Percentiles rank a stretch among this genome's conserved stretches.
phyloP scores from a whole-genome alignment of 2,888 invertebrate species.

The Sminthurides aquaticus region DNA sequence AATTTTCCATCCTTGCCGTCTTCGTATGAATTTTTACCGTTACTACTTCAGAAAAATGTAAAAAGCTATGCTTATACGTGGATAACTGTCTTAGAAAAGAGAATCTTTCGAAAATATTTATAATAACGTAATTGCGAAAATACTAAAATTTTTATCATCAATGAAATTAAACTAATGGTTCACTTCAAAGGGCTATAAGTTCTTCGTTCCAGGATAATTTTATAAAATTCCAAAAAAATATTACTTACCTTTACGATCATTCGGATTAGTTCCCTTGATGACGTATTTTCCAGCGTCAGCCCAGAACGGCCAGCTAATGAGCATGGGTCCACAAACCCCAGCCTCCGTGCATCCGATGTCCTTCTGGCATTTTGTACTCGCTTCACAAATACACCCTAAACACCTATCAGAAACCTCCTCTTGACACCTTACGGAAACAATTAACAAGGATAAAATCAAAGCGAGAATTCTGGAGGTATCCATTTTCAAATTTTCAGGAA shows the following conservation, averaged over 20 bases:
- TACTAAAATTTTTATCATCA: too few species aligned
- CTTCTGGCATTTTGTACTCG: slow-evolving; percentile 44
- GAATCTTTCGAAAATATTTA: too few species aligned
- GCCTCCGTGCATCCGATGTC: slow-evolving; percentile 35
- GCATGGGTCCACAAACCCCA: slow-evolving; percentile 45
- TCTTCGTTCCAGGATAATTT: too few species aligned
- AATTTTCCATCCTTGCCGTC: too few species aligned
- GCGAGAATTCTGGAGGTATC: neutral
- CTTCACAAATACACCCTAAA: slow-evolving; percentile 55
- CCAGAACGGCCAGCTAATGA: slow-evolving; percentile 47
- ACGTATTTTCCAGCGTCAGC: slow-evolving; percentile 44
- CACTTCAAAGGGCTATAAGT: too few species aligned
- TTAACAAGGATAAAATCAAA: neutral
- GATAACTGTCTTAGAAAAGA: too few species aligned
- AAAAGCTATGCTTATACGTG: too few species aligned
- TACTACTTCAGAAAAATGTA: too few species aligned
- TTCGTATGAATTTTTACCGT: too few species aligned
- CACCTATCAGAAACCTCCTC: slow-evolving; percentile 48
- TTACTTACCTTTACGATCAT: slow-evolving; percentile 36
- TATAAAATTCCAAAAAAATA: too few species aligned
- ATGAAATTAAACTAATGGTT: too few species aligned
- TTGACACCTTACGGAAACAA: neutral
- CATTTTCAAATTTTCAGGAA: neutral
- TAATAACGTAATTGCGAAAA: too few species aligned
- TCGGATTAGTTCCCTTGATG: slow-evolving; percentile 39